Evolutionary conservation across 2,797 vertebrate species (phyloP).

Genomic region (Schizopygopsis pylzovi): DNA sequence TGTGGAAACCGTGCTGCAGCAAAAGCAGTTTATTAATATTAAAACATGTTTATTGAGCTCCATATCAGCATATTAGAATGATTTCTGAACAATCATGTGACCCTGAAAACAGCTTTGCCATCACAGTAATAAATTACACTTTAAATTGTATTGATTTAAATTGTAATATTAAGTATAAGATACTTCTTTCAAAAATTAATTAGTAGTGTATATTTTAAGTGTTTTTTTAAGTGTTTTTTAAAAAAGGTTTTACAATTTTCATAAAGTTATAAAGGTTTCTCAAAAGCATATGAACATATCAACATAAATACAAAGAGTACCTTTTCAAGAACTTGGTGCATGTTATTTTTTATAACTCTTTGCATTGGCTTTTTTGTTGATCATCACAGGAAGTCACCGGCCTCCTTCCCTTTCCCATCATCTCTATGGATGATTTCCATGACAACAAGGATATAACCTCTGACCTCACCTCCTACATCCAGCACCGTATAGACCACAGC

Average conservation of each 20-base stretch:
- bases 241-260: not conserved
- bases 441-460: conserved; percentile 90
- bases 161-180: not conserved
- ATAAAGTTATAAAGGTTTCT: not conserved
- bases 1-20: not conserved
- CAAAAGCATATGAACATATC: not conserved
- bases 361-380: conserved; percentile 24
- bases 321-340: not conserved
- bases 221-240: not conserved
- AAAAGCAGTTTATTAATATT: not conserved
- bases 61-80: not conserved
- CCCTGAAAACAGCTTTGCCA: not conserved
- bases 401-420: conserved; percentile 84
- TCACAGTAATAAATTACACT: not conserved
- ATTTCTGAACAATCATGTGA: not conserved
- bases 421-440: conserved; percentile 92
- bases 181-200: no score
- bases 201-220: no score
- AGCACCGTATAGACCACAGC: conserved; percentile 89
- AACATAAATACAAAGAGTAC: not conserved
- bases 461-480: conserved; percentile 93
- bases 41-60: not conserved
- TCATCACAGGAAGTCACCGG: conserved; percentile 85
- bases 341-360: not conserved
- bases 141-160: not conserved